Base-by-base conservation (phyloP, 2,113 vertebrate genomes). In the Sylvia atricapilla region DNA sequence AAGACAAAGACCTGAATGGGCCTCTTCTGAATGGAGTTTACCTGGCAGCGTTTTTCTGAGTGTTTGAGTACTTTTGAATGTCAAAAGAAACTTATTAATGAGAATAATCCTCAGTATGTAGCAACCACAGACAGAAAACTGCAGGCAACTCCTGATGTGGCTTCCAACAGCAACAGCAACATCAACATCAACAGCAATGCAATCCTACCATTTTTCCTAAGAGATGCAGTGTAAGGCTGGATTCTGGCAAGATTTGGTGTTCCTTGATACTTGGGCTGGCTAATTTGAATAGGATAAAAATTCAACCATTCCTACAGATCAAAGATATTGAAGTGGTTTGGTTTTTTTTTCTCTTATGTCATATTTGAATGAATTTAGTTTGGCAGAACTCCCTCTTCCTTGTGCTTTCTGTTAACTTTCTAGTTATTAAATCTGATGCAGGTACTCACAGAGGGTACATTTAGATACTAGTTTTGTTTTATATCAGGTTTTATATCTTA, bases 161-260 rank as follows among this genome's bases (percentile, higher is more conserved):
- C 11, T 70, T 78, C 23, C 55, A 86, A 50, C 5, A 64, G 31
- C 30, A 73, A 41, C 49, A 50, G 49, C 24, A 50, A 15, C 49
- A 50, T n/a, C n/a, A n/a, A 37, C 37, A 37, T 37, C 37, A 37
- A 37, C 37, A 37, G 24, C 24, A 50, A 11, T 13, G 27, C 18
- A 84, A 44, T 1, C 0, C 7, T 30, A 70, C 10, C 16, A 2
- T 35, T 68, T 79, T 91, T 68, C 47, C 28, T 31, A 68, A 64
- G 30, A 20, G 11, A 44, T 31, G 27, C 0, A 0, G 5, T 3
- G 0, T 17, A 27, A 78, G 84, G 16, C 39, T 85, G 56, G 35
- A 33, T 47, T 43, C 44, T 79, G 60, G 23, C 12, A 50, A 50
- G 33, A 30, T 74, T 56, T 52, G 46, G 4, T 56, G 31, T 17